phyloP scores from a whole-genome alignment of 2,113 vertebrate genomes.

The Rhinopomastus cyanomelas region DNA sequence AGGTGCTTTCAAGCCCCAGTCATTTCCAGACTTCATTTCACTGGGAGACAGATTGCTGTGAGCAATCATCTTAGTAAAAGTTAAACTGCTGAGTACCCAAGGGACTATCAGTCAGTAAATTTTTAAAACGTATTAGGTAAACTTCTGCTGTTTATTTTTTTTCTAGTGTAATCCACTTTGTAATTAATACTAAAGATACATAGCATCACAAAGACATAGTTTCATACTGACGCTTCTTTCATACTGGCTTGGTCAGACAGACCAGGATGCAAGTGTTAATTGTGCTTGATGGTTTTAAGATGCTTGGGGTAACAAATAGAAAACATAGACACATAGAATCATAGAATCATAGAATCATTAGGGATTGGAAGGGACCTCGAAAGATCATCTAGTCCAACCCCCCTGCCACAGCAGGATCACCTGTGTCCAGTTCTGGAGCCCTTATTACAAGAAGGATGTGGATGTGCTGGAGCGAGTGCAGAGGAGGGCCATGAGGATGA shows the following conservation, averaged over 20 bases:
- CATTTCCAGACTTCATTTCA: background rate
- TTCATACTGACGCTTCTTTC: background rate
- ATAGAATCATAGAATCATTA: too few species aligned
- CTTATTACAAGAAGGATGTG: too few species aligned
- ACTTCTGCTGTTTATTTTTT: background rate
- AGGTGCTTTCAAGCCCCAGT: background rate
- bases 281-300: background rate
- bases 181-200: background rate
- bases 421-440: too few species aligned
- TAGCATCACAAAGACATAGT: background rate
- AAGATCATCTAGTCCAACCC: too few species aligned
- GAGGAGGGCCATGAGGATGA: too few species aligned
- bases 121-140: background rate
- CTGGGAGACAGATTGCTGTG: background rate
- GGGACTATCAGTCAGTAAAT: background rate
- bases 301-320: background rate
- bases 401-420: too few species aligned
- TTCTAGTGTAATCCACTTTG: background rate
- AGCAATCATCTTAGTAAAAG: background rate
- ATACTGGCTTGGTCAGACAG: background rate
- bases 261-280: background rate
- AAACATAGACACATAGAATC: too few species aligned
- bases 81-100: background rate
- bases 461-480: too few species aligned
- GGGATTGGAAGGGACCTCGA: too few species aligned